A percentile compares a stretch with the other conserved stretches of the same genome.
Conservation (phyloP, 2,797 vertebrate species). For the Anisognathus igniventris region DNA sequence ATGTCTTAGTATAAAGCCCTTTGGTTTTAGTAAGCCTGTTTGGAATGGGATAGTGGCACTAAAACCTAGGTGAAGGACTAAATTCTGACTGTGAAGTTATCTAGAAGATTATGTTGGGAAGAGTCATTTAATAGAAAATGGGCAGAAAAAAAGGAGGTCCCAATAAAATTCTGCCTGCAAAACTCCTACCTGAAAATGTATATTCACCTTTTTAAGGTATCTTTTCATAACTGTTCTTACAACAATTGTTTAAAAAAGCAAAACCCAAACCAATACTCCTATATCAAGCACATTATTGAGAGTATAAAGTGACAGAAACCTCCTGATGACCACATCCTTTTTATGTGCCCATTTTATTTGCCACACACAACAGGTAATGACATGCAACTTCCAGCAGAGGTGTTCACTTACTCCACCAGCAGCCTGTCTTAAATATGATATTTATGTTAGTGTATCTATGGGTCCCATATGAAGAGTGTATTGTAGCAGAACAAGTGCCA, state of each 20-base stretch:
- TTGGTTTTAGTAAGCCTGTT: neutral
- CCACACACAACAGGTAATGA: neutral
- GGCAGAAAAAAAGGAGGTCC: neutral
- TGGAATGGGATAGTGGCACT: neutral
- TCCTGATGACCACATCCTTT: neutral
- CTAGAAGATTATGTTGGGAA: neutral
- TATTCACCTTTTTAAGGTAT: neutral
- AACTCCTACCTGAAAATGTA: neutral
- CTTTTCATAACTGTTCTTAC: neutral
- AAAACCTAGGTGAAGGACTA: neutral
- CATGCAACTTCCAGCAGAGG: neutral
- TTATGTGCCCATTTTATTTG: neutral
- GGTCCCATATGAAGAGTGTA: neutral
- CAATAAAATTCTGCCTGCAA: neutral
- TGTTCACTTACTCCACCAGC: neutral
- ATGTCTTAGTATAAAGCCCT: neutral
- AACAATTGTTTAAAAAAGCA: neutral
- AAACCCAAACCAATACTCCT: neutral
- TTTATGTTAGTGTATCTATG: neutral
- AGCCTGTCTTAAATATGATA: neutral
- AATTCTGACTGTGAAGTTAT: neutral
- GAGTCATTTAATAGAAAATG: neutral
- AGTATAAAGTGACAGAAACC: neutral
- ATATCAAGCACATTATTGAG: neutral
- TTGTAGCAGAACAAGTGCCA: neutral